Base-by-base conservation (phyloP, 1,140 invertebrate genomes). In the Bombus terrestris region DNA sequence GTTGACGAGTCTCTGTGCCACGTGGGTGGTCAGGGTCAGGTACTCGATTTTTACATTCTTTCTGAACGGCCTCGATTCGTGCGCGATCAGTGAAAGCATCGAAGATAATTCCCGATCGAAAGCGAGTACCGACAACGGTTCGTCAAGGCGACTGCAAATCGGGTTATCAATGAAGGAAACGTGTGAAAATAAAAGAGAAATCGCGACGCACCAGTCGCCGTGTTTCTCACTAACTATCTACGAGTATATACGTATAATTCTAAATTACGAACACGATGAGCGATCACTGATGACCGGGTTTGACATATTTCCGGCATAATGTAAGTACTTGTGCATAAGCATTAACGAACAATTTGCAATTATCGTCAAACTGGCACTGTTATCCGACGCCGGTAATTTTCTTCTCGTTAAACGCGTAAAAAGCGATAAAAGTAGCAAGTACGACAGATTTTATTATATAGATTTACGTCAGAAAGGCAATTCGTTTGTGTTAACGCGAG, bases 41-140 rank as follows among this genome's bases (percentile, higher is more conserved):
- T 13, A 3, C 57, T 32, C 53, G n/a, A 80, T 77, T 82, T 83
- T 77, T 39, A 39, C 79, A 80, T 89, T 79, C 69, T 82, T 47
- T 64, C n/a, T 66, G 59, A 43, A 25, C 32, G 87, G 74, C 83
- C 86, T 91, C 83, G 88, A 88, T 91, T 89, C 79, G 12, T 28
- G 69, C 64, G 71, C 80, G 75, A 86, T 89, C 89, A 85, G 92
- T 91, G 91, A 91, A 91, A 87, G 88, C 89, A 91, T 84, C 71
- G 53, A 75, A 72, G 73, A 68, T 86, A 85, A 91, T 88, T 85
- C 25, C 3, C 68, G 81, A 89, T 87, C 90, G 91, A 91, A 93
- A 88, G 87, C 87, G 41, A 71, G 47, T 62, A 75, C 87, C 84
- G 82, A 78, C 82, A 13, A 22, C 32, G 80, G 57, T 81, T 81